Conservation (phyloP, 2,888 invertebrate genomes). For the Nemoura dubitans region DNA sequence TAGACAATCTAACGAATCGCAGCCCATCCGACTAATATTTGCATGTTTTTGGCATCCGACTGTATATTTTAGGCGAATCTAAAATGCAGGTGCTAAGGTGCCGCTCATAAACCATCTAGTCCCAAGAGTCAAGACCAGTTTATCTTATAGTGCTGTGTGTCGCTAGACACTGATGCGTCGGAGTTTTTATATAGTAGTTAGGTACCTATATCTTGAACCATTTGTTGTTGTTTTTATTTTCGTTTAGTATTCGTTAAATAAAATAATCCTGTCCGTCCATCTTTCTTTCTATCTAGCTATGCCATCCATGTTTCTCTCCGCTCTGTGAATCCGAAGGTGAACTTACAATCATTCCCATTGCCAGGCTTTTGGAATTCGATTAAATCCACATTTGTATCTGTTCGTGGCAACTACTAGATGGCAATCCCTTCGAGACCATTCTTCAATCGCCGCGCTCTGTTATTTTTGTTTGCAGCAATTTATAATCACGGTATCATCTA, state of each 20-base stretch:
- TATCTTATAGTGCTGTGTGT: conserved; percentile 9
- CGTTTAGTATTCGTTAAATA: conserved; percentile 33
- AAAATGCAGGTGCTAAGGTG: conserved; percentile 9
- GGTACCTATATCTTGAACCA: conserved; percentile 1
- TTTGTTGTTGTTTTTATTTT: conserved; percentile 28
- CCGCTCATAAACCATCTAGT: conserved; percentile 28
- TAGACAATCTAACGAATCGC: background rate
- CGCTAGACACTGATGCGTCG: background rate
- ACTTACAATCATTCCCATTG: background rate
- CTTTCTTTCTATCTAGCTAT: conserved; percentile 8
- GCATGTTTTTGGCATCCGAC: conserved; percentile 18
- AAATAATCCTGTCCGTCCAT: conserved; percentile 10
- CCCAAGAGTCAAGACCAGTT: conserved; percentile 36
- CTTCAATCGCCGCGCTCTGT: background rate
- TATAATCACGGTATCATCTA: conserved; percentile 1
- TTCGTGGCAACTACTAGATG: background rate
- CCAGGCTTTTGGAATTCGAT: conserved; percentile 8
- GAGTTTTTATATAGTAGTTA: conserved; percentile 17
- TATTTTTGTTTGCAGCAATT: background rate
- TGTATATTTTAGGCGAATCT: background rate
- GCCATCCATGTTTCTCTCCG: background rate
- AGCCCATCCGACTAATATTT: background rate
- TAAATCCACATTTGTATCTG: conserved; percentile 9
- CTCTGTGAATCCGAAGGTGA: conserved; percentile 13
- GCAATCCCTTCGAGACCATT: too few species aligned